Percentiles rank a stretch among this genome's conserved stretches.
These are phyloP conservation scores for Rhadina sibilatrix DNA, from an alignment of 2,113 vertebrate species.

Conservation along the genomic window DNA sequence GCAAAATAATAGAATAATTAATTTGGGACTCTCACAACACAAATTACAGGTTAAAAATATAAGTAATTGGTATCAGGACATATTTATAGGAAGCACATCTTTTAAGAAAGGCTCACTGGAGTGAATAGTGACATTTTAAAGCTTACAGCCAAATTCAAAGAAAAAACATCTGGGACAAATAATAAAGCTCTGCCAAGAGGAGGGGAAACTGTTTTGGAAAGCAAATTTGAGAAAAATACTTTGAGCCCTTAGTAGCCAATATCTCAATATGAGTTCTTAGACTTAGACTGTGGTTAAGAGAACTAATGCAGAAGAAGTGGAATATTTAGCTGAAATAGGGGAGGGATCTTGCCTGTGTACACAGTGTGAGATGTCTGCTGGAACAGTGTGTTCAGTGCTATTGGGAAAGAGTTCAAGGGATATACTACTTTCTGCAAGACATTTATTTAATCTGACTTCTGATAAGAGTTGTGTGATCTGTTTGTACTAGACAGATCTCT, in stretches of 20 bases:
- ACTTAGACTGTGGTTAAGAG: neutral
- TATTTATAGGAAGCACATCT: neutral
- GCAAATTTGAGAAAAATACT: neutral
- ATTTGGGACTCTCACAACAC: neutral
- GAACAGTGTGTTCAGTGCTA: slow-evolving; percentile 1
- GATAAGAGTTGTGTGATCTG: slow-evolving; percentile 19
- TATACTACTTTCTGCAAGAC: neutral
- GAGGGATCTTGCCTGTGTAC: neutral
- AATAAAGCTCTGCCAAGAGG: neutral
- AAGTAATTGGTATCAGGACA: neutral
- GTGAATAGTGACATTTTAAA: neutral
- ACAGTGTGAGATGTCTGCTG: neutral
- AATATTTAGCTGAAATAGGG: neutral
- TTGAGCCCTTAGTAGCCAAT: neutral
- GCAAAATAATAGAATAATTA: neutral
- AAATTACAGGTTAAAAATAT: neutral
- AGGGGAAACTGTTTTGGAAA: slow-evolving; percentile 23
- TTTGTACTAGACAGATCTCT: neutral
- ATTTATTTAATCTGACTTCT: slow-evolving; percentile 39
- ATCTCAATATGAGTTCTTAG: neutral
- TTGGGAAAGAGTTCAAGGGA: slow-evolving; percentile 10
- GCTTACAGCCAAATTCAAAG: neutral
- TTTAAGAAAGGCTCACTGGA: neutral
- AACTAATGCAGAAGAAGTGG: neutral
- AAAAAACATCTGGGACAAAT: slow-evolving; percentile 22